phyloP scores from a whole-genome alignment of 2,888 invertebrate species.

The Drosophila mulleri region DNA sequence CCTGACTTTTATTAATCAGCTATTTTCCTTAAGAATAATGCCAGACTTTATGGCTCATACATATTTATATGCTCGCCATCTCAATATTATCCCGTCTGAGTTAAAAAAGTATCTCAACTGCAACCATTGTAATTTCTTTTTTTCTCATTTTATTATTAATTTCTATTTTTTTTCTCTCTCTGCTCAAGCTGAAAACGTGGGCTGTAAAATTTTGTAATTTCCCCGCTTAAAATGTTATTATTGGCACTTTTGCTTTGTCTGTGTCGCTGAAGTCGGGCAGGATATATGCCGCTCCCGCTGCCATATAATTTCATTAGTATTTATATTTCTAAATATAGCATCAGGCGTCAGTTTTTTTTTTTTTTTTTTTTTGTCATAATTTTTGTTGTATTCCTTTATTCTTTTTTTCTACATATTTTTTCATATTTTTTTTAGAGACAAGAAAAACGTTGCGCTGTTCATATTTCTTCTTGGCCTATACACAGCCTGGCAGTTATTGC shows the following conservation, averaged over 20 bases:
- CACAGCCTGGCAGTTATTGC: constrained; percentile 75
- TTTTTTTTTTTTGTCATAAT: no score
- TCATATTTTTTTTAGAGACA: constrained; percentile 33
- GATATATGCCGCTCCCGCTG: constrained; percentile 58
- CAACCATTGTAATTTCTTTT: constrained; percentile 20
- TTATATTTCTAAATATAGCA: constrained; percentile 70
- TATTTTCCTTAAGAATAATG: not conserved
- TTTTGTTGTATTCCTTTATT: constrained; percentile 14
- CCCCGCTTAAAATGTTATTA: constrained; percentile 71
- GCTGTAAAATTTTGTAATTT: constrained; percentile 57
- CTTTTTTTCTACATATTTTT: constrained; percentile 2
- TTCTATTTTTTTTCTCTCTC: not conserved
- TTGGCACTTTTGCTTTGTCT: constrained; percentile 71
- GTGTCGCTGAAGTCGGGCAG: constrained; percentile 31
- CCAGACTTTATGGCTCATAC: not conserved
- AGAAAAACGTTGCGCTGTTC: constrained; percentile 59
- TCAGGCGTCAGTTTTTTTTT: constrained; percentile 46
- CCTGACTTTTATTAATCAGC: not conserved
- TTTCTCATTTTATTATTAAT: constrained; percentile 2
- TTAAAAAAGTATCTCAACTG: constrained; percentile 3
- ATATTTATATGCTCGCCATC: constrained; percentile 3
- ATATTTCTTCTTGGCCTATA: constrained; percentile 75
- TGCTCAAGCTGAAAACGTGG: constrained; percentile 14
- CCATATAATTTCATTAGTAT: constrained; percentile 76
- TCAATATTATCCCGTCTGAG: not conserved